A percentile compares a stretch with the other conserved stretches of the same genome.
phyloP scores from a whole-genome alignment of 92 coral and sea anemone genomes.

The Muricea muricata region DNA sequence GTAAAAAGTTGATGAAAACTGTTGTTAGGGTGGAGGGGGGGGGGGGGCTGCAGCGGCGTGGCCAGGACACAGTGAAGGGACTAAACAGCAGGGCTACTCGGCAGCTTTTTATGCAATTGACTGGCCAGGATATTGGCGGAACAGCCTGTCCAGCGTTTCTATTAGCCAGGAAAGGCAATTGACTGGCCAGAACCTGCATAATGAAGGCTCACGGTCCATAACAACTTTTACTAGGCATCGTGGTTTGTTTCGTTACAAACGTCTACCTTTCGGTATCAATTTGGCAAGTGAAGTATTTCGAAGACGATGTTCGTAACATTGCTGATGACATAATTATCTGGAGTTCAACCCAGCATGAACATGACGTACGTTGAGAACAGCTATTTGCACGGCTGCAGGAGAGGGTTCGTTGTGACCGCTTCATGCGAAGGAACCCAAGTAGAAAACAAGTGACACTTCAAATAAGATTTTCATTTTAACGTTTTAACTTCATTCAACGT shows the following conservation, averaged over 20 bases:
- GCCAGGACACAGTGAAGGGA: too few relatives aligned
- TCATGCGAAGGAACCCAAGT: neutral
- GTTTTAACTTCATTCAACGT: conserved; percentile 38
- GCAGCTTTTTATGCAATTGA: too few relatives aligned
- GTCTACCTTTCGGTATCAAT: conserved; percentile 37
- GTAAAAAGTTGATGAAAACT: too few relatives aligned
- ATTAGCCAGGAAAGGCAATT: too few relatives aligned
- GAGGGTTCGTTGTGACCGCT: conserved; percentile 12
- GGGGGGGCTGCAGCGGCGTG: too few relatives aligned
- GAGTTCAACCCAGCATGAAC: conserved; percentile 35
- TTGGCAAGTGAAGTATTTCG: conserved; percentile 47
- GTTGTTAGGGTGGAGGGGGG: too few relatives aligned
- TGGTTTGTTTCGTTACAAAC: conserved; percentile 46
- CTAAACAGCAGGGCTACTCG: too few relatives aligned
- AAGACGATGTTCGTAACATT: conserved; percentile 58
- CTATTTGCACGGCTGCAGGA: conserved; percentile 31
- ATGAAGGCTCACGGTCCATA: conserved; percentile 20
- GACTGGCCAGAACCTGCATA: conserved; percentile 38
- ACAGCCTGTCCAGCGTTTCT: too few relatives aligned
- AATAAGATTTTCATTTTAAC: too few relatives aligned
- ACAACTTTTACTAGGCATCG: conserved; percentile 48
- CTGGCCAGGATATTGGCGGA: too few relatives aligned
- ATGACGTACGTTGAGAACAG: conserved; percentile 15
- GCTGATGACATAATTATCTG: conserved; percentile 55
- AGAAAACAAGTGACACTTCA: conserved; percentile 19